These are phyloP conservation scores for Pseudococcus viburni DNA, from an alignment of 2,888 invertebrate species.

Conservation along the genomic window DNA sequence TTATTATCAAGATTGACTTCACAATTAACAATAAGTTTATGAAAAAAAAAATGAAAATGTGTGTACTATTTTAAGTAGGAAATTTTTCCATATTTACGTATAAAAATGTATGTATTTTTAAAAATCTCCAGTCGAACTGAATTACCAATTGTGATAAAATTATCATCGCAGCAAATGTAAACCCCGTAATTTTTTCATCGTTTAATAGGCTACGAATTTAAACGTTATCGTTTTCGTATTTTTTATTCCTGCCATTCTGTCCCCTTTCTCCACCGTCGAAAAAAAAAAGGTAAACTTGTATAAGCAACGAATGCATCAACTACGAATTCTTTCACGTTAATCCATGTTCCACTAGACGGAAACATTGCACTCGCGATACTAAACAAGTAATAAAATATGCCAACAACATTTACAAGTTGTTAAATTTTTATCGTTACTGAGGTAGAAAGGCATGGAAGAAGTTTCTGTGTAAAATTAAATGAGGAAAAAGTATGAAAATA, in stretches of 20 bases:
- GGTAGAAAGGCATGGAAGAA: neutral
- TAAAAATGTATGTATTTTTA: neutral
- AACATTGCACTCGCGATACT: conserved; percentile 41
- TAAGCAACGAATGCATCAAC: conserved; percentile 40
- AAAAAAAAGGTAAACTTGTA: conserved; percentile 12
- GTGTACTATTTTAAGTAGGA: neutral
- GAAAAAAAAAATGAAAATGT: neutral
- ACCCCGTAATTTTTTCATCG: neutral
- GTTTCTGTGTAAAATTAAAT: neutral
- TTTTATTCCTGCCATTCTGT: neutral
- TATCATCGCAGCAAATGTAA: conserved; percentile 10
- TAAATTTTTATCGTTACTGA: conserved; percentile 46
- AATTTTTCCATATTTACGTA: neutral
- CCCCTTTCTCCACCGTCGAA: neutral
- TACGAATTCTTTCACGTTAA: conserved; percentile 40
- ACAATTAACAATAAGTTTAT: neutral
- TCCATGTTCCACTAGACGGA: conserved; percentile 36
- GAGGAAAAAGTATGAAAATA: conserved; percentile 39
- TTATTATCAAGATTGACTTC: neutral
- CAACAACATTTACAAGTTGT: conserved; percentile 51
- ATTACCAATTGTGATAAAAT: neutral
- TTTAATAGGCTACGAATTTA: conserved; percentile 13
- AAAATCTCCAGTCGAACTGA: neutral
- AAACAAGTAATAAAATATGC: conserved; percentile 58
- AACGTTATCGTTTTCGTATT: conserved; percentile 23